Evolutionary conservation across 2,113 vertebrate species (phyloP), one percentile per base, ranked within the genome.

Genomic region (Etheostoma cragini): DNA sequence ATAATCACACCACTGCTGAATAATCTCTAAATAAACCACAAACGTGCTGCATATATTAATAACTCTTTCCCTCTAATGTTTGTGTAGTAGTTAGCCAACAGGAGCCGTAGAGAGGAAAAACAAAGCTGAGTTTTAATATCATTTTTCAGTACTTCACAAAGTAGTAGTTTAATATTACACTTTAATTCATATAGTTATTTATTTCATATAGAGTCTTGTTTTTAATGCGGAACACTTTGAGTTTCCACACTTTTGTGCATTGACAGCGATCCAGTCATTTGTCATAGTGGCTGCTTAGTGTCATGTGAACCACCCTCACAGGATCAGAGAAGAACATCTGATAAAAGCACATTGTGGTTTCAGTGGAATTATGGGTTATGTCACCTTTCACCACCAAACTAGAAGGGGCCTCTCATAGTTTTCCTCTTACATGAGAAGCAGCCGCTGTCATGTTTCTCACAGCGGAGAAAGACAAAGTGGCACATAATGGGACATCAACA

Each of bases 321-420:
- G 75, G n/a, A 63, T 84, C 72, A 84, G 45, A 89, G 72, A 84
- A 67, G 65, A 86, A 87, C 84, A 77, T 88, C 73, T 81, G 80
- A 89, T 88, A 74, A 90, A 92, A 87, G 90, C 76, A 76, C 79
- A 73, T 57, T 93, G 93, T 89, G 94, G 93, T 94, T 89, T 68
- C 56, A 86, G 82, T 92, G 92, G 92, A 94, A 93, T 93, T 94
- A 94, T 93, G 93, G 94, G 93, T 94, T 92, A 89, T 90, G 91
- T 94, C 93, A 94, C 92, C 88, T 91, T 91, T 91, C 67, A 85
- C 93, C 93, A 82, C 90, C 90, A 80, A 93, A 92, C 84, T 87
- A 82, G 85, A 92, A 70, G 64, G 69, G 90, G 86, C 87, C 86
- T 79, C 85, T 86, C 61, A 26, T 68, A 76, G 83, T 74, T 89